Evolutionary conservation across 2,888 invertebrate genomes (phyloP), one percentile per base, ranked within the genome.

Genomic region (Melieria crassipennis): DNA sequence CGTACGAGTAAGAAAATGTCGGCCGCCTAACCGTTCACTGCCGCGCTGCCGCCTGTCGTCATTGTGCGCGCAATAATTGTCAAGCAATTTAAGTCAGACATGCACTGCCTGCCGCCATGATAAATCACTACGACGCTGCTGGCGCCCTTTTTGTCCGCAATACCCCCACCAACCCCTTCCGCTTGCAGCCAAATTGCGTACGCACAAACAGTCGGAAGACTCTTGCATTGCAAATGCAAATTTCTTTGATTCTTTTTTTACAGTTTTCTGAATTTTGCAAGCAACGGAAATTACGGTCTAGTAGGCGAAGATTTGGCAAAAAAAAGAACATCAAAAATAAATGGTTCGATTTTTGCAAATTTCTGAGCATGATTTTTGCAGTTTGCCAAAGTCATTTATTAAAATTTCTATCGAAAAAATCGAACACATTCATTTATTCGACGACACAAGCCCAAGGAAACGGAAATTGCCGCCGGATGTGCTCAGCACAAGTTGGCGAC

Each of bases 61-160:
- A 79, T 81, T 79, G 69, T 16, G 47, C 56, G 30, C 42, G 80
- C 79, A 84, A 84, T 83, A 83, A 83, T 83, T 84, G 84, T 83
- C 83, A 81, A 82, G 82, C 82, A 81, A 81, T 83, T 84, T 81
- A 79, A 83, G 81, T 83, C 81, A 80, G 80, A 81, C 45, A 13
- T 48, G 13, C 56, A 45, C 57, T 30, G 30, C 30, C 63, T 45
- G 46, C 47, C 63, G 50, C 13, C 69, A 69, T 64, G 64, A 69
- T 69, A 69, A 69, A 69, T 69, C 57, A 30, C 63, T 47, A 64
- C 64, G 57, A 47, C 57, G 47, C 48, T 52, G 52, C 9, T 13
- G 5, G n/a, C 13, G 52, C 6, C 13, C 5, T 13, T 52, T 11
- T 13, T 52, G 9, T 30, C 52, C 13, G 52, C 52, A n/a, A 13